Evolutionary conservation across 2,888 invertebrate species (phyloP).

Genomic region (Zhengitettix transpicula): DNA sequence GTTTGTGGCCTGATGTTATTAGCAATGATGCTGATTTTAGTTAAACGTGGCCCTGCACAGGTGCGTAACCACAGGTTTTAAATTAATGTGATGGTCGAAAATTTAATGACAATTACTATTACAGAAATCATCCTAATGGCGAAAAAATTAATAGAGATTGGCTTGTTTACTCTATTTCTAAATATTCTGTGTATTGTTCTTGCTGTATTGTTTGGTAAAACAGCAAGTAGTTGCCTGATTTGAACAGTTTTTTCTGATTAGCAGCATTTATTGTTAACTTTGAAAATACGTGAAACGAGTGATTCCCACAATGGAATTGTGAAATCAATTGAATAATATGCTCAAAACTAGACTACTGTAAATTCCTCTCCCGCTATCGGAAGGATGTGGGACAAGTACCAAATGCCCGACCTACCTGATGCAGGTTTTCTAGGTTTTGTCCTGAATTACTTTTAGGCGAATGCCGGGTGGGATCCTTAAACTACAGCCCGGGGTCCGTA

Average conservation of each 20-base stretch:
- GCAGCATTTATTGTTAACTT: conserved; percentile 11
- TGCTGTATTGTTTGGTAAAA: conserved; percentile 7
- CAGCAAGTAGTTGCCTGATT: neutral
- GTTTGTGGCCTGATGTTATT: neutral
- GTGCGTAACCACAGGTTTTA: neutral
- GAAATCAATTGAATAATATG: conserved; percentile 6
- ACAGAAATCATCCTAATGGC: neutral
- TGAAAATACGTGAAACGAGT: conserved; percentile 9
- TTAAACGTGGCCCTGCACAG: neutral
- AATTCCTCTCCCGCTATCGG: too few species aligned
- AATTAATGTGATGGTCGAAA: neutral
- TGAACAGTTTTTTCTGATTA: conserved; percentile 8
- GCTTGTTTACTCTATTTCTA: conserved; percentile 7
- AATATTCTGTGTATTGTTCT: conserved; percentile 10
- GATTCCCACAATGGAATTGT: conserved; percentile 11
- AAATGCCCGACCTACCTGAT: too few species aligned
- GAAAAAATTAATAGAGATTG: neutral
- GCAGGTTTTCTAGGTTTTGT: too few species aligned
- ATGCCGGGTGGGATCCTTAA: too few species aligned
- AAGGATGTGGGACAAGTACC: too few species aligned
- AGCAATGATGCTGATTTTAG: neutral
- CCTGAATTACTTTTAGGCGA: too few species aligned
- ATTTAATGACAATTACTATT: neutral
- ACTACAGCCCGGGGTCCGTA: too few species aligned
- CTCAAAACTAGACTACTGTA: too few species aligned